phyloP scores from a whole-genome alignment of 2,797 vertebrate species.

The Halcyon badia region DNA sequence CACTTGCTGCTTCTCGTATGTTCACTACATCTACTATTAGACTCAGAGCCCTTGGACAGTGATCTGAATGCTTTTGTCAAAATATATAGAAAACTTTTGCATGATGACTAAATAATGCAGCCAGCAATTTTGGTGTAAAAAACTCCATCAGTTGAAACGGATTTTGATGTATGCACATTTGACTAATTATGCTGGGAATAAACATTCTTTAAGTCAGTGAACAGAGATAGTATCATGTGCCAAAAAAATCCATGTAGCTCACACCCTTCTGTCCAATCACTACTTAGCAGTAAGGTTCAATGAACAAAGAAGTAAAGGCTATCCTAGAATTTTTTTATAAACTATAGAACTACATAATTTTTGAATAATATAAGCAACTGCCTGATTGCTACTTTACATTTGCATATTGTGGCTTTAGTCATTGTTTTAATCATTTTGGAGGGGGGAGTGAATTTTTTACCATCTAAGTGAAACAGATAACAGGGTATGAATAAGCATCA shows the following conservation, averaged over 20 bases:
- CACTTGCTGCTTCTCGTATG: neutral
- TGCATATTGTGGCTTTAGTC: neutral
- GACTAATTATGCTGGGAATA: neutral
- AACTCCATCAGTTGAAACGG: neutral
- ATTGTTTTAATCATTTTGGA: neutral
- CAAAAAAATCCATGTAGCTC: fast-evolving
- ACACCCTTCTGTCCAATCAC: neutral
- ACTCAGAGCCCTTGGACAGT: neutral
- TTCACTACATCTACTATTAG: neutral
- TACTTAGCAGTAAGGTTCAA: neutral
- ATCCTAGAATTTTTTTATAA: neutral
- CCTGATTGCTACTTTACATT: neutral
- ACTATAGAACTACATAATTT: neutral
- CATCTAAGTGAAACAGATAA: neutral
- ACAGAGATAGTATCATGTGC: neutral
- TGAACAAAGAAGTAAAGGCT: neutral
- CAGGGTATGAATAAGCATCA: neutral
- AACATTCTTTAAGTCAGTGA: neutral
- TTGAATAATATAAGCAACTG: neutral
- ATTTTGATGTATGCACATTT: neutral
- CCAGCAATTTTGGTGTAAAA: neutral
- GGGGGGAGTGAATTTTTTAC: neutral
- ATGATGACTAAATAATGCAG: neutral
- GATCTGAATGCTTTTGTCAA: neutral
- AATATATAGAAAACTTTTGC: neutral